Percentiles rank a stretch among this genome's conserved stretches.
phyloP scores from a whole-genome alignment of 2,797 vertebrate species.

The Anguilla megastoma region DNA sequence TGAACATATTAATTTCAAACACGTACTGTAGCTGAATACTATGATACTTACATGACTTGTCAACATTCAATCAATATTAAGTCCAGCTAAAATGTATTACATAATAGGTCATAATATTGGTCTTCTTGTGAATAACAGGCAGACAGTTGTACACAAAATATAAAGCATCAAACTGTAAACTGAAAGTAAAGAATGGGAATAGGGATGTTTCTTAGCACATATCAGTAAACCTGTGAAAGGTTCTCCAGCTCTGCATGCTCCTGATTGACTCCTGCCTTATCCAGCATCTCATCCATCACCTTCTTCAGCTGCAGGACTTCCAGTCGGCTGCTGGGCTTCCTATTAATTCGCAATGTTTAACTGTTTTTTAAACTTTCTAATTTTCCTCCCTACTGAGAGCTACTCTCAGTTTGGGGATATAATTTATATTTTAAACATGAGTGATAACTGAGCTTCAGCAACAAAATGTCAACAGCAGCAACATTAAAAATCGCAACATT shows the following conservation, averaged over 20 bases:
- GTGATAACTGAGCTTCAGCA: not conserved
- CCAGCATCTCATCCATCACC: slow-evolving; percentile 86
- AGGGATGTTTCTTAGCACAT: not conserved
- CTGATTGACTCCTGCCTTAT: slow-evolving; percentile 77
- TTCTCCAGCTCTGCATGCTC: slow-evolving; percentile 68
- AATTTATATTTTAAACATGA: not conserved
- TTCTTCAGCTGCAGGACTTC: slow-evolving; percentile 81
- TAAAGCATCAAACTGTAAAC: not conserved
- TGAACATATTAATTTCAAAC: not conserved
- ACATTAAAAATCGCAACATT: not conserved
- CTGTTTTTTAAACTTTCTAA: not conserved
- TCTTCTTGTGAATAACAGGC: not conserved
- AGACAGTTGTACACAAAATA: not conserved
- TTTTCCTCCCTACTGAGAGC: not conserved
- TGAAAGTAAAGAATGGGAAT: not conserved
- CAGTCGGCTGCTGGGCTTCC: slow-evolving; percentile 81
- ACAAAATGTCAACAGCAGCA: not conserved
- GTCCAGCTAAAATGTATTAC: not conserved
- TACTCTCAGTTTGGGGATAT: not conserved
- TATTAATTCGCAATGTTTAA: slow-evolving; percentile 49
- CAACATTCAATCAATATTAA: not conserved
- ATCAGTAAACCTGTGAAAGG: slow-evolving; percentile 75
- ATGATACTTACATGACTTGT: not conserved
- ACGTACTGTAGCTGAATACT: not conserved
- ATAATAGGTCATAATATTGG: not conserved